These are phyloP conservation scores for Exaiptasia diaphana DNA, from an alignment of 64 coral and sea anemone species.

Conservation along the genomic window DNA sequence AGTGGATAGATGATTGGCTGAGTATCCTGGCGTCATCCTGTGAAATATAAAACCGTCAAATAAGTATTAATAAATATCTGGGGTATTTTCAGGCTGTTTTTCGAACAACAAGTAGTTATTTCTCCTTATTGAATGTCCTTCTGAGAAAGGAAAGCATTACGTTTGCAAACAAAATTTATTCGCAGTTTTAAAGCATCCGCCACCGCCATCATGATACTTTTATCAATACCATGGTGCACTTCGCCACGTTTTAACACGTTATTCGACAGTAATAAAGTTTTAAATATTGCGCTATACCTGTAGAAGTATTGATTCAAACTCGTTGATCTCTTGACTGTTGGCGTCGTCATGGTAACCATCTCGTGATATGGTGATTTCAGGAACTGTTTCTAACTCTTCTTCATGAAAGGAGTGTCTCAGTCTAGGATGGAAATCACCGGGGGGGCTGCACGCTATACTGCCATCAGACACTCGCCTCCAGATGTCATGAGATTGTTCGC, in stretches of 20 bases:
- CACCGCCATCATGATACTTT: no score
- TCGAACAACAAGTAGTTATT: no score
- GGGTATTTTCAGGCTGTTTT: no score
- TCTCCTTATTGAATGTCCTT: no score
- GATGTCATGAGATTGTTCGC: neutral
- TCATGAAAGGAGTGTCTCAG: conserved; percentile 68
- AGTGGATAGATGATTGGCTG: conserved; percentile 13
- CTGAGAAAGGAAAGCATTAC: no score
- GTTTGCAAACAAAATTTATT: no score
- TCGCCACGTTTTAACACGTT: no score
- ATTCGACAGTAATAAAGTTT: no score
- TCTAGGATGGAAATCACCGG: conserved; percentile 18
- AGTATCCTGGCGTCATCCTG: conserved; percentile 12
- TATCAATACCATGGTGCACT: no score
- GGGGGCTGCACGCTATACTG: neutral
- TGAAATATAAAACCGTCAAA: neutral
- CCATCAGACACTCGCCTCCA: conserved; percentile 58
- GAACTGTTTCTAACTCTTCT: conserved; percentile 42
- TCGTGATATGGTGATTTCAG: conserved; percentile 56
- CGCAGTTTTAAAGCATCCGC: no score
- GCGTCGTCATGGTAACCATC: conserved; percentile 5
- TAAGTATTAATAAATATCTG: no score
- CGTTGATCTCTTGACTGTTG: conserved; percentile 38
- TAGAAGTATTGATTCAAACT: conserved; percentile 38
- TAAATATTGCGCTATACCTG: no score